Conservation (phyloP, 2,113 vertebrate species). For the Axis porcinus region DNA sequence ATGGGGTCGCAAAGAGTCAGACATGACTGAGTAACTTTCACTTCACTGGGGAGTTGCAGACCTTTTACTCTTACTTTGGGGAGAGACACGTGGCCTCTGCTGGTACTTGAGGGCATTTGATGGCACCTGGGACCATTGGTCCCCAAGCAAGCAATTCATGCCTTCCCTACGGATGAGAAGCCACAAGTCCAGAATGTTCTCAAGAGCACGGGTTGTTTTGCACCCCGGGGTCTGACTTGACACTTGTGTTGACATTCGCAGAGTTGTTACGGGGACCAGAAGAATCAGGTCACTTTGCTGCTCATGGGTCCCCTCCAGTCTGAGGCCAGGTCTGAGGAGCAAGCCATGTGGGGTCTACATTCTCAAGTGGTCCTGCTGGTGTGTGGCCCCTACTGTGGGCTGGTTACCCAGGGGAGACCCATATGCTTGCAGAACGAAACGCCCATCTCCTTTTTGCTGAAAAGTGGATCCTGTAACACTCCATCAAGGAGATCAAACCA, state of each 20-base stretch:
- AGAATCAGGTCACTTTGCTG: background rate
- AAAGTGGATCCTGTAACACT: background rate
- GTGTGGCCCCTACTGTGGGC: background rate
- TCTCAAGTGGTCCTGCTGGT: accelerated
- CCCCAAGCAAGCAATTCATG: background rate
- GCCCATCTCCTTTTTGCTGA: background rate
- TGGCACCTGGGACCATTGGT: background rate
- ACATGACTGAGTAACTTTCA: background rate
- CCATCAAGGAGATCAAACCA: background rate
- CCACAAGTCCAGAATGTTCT: background rate
- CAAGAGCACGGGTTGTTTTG: accelerated
- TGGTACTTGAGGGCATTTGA: background rate
- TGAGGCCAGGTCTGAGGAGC: background rate
- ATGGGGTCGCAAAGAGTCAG: background rate
- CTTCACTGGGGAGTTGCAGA: background rate
- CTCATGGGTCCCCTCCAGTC: background rate
- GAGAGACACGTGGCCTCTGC: background rate
- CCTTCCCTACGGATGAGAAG: background rate
- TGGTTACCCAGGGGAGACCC: accelerated
- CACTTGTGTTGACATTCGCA: background rate
- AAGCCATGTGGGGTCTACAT: background rate
- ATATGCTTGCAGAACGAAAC: accelerated
- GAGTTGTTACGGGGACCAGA: background rate
- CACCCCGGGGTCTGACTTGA: accelerated
- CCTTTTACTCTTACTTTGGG: background rate